These are phyloP conservation scores for Rhagoletis zephyria DNA, from an alignment of 1,140 invertebrate species.

Conservation along the genomic window DNA sequence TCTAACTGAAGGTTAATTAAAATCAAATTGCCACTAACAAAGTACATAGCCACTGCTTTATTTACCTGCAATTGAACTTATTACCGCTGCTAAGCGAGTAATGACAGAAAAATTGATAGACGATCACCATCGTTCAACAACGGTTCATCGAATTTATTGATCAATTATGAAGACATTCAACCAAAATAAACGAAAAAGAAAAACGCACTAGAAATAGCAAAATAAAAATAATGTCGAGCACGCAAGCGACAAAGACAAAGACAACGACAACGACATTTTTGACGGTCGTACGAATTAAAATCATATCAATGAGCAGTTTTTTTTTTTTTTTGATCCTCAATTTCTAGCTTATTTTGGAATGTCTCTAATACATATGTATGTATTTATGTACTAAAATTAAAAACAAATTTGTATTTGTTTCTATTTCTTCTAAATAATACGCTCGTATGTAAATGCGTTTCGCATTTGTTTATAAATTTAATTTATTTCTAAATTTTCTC, in stretches of 20 bases:
- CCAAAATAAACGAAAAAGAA: neutral
- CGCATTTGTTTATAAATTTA: conserved; percentile 4
- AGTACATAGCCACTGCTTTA: neutral
- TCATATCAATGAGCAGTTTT: conserved; percentile 27
- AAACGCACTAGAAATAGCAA: neutral
- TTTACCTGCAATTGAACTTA: neutral
- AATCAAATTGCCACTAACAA: neutral
- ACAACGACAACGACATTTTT: conserved; percentile 11
- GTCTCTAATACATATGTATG: neutral
- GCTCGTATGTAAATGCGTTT: conserved; percentile 3
- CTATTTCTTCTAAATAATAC: neutral
- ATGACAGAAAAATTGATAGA: neutral
- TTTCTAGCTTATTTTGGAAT: neutral
- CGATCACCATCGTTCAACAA: neutral
- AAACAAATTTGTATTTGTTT: neutral
- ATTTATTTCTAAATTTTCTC: neutral
- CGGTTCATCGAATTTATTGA: conserved; percentile 24
- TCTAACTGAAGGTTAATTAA: conserved; percentile 32
- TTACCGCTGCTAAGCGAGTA: neutral
- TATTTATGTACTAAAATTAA: too few species aligned
- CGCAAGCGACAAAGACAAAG: neutral
- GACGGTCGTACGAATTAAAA: conserved; percentile 25
- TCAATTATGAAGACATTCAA: neutral
- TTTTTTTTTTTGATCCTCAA: neutral
- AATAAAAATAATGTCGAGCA: too few species aligned